These are phyloP conservation scores for Aptenodytes patagonicus DNA, from an alignment of 2,113 vertebrate genomes.

Conservation along the genomic window DNA sequence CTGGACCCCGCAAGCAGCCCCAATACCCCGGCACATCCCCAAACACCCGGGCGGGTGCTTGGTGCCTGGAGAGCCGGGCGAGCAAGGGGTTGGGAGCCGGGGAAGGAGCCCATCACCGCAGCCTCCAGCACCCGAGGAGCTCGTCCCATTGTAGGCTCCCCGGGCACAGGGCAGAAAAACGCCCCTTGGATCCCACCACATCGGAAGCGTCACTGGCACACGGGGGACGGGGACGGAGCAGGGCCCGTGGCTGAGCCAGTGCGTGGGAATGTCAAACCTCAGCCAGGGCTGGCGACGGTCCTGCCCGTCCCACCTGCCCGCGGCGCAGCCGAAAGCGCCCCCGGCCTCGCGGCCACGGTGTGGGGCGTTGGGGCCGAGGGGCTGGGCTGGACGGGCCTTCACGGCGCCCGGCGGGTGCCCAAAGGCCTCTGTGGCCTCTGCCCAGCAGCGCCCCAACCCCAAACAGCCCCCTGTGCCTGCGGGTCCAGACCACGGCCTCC, in stretches of 20 bases:
- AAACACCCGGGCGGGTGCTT: not conserved
- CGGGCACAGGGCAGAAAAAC: not conserved
- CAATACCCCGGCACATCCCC: accelerated
- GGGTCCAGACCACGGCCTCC: accelerated
- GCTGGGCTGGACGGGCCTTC: not conserved
- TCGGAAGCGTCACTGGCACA: accelerated
- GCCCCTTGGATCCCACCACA: accelerated
- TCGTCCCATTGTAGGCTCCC: not conserved
- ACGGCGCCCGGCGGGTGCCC: accelerated
- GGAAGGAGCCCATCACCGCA: accelerated
- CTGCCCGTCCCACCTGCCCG: not conserved
- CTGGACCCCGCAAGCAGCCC: accelerated
- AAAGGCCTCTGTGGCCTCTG: not conserved
- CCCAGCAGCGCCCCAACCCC: not conserved
- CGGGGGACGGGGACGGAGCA: not conserved
- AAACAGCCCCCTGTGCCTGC: not conserved
- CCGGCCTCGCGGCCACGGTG: accelerated
- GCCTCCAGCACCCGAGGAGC: not conserved
- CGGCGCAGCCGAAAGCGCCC: accelerated
- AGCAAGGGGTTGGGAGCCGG: not conserved
- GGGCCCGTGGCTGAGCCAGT: not conserved
- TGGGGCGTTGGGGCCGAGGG: not conserved
- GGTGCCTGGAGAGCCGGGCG: not conserved
- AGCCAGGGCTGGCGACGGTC: accelerated
- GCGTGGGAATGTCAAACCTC: accelerated